These are phyloP conservation scores for Tricholauxania praeusta DNA, from an alignment of 2,888 invertebrate genomes.

Conservation along the genomic window DNA sequence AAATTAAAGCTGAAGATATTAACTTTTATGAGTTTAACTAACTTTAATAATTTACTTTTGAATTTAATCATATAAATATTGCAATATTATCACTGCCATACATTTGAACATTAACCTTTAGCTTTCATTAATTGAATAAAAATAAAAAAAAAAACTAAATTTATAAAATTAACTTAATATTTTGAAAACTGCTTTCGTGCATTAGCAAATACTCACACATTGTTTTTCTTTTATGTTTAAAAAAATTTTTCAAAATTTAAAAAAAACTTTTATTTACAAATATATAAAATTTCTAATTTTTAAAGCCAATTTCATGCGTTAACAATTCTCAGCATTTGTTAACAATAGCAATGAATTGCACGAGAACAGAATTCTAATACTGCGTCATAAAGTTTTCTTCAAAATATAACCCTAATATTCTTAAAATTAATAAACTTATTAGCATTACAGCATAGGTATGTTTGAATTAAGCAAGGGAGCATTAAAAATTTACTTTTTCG, in stretches of 20 bases:
- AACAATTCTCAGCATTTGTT: neutral
- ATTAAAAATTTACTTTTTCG: no score
- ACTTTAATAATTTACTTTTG: no score
- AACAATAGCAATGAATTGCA: slow-evolving; percentile 11
- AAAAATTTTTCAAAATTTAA: slow-evolving; percentile 1
- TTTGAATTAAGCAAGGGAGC: no score
- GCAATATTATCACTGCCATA: slow-evolving; percentile 8
- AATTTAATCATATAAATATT: no score
- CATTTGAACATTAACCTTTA: neutral
- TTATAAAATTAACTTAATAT: slow-evolving; percentile 31
- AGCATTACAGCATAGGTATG: no score
- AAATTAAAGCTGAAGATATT: no score
- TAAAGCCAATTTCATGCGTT: slow-evolving; percentile 8
- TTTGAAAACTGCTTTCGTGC: slow-evolving; percentile 46
- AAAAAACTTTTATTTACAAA: neutral
- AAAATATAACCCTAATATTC: no score
- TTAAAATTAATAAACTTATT: no score
- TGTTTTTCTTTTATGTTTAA: slow-evolving; percentile 10
- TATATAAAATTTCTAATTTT: slow-evolving; percentile 7
- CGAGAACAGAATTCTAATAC: slow-evolving; percentile 28
- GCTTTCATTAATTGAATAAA: neutral
- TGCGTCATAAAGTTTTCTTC: neutral
- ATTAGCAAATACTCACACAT: slow-evolving; percentile 33
- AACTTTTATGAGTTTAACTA: no score
- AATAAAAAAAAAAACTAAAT: slow-evolving; percentile 16